Conservation (phyloP, 2,888 invertebrate genomes). For the Tromatobia lineatoria region DNA sequence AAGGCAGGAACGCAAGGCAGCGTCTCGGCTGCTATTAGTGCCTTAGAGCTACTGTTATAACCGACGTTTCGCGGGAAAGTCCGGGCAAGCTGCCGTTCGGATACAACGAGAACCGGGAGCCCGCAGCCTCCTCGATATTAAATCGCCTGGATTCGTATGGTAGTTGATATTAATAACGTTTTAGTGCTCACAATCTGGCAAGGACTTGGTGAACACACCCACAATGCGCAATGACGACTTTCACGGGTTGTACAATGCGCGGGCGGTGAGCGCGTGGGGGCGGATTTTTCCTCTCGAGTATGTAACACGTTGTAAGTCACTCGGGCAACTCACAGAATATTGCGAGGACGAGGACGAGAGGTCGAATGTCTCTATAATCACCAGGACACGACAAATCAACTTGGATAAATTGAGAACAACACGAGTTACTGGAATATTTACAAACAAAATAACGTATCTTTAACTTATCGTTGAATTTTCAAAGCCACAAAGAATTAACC, state of each 20-base stretch:
- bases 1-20: background rate
- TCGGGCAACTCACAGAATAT: background rate
- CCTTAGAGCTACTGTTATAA: background rate
- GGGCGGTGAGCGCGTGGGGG: slow-evolving; percentile 51
- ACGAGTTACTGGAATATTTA: too few relatives aligned
- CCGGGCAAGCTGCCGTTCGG: background rate
- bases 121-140: background rate
- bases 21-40: background rate
- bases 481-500: too few relatives aligned
- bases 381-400: background rate
- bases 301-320: slow-evolving; percentile 51
- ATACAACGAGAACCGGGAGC: background rate
- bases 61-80: background rate
- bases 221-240: slow-evolving; percentile 47
- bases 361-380: background rate
- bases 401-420: background rate
- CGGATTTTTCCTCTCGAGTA: slow-evolving; percentile 51
- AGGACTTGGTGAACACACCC: slow-evolving; percentile 17
- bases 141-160: background rate
- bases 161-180: slow-evolving; percentile 53
- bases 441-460: too few relatives aligned
- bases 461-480: too few relatives aligned
- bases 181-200: slow-evolving; percentile 44
- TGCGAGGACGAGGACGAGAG: slow-evolving; percentile 2
- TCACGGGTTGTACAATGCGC: slow-evolving; percentile 64